Evolutionary conservation across 2,113 vertebrate genomes (phyloP).

Genomic region (Montifringilla adamsi): DNA sequence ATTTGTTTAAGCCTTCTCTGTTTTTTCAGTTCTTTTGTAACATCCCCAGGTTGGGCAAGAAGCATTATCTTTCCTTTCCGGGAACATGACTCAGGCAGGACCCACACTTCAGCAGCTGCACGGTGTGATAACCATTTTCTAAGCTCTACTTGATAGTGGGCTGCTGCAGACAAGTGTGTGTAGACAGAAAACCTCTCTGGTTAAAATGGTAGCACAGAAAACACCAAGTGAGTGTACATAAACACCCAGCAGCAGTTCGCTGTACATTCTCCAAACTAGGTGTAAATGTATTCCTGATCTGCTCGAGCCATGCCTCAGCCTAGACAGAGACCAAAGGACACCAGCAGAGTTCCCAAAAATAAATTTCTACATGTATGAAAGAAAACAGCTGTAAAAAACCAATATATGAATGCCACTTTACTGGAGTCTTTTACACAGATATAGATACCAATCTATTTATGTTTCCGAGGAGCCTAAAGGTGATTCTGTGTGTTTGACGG

Average conservation of each 20-base stretch:
- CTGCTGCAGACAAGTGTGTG: background rate
- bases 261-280: background rate
- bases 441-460: rapidly evolving
- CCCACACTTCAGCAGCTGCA: background rate
- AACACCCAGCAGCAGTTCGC: background rate
- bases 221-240: background rate
- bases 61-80: background rate
- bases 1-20: background rate
- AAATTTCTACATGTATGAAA: background rate
- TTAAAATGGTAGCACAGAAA: background rate
- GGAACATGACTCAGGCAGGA: background rate
- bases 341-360: background rate
- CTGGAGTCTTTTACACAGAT: rapidly evolving
- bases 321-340: background rate
- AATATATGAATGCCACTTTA: background rate
- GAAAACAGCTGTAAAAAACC: background rate
- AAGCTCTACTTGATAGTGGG: background rate
- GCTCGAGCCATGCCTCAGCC: background rate
- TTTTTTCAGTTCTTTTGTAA: background rate
- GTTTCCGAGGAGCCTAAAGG: background rate
- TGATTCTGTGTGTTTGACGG: rapidly evolving
- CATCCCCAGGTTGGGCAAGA: background rate
- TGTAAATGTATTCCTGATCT: background rate
- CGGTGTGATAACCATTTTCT: background rate
- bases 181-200: background rate